phyloP scores from a whole-genome alignment of 1,140 invertebrate genomes.

The Drosophila seguyi region DNA sequence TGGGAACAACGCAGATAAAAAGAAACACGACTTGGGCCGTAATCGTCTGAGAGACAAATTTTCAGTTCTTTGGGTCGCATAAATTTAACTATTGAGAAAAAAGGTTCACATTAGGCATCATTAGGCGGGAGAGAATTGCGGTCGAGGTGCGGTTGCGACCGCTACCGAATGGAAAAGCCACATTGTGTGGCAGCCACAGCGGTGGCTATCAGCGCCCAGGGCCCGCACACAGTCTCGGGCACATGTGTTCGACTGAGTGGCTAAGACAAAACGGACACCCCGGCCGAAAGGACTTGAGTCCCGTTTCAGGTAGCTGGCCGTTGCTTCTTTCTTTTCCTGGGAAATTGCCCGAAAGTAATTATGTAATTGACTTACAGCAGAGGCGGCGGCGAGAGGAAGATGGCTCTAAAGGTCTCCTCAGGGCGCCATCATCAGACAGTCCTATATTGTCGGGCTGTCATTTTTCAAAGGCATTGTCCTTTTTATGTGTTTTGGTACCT shows the following conservation, averaged over 20 bases:
- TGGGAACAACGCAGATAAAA: constrained; percentile 8
- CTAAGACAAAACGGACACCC: constrained; percentile 40
- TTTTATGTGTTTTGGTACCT: constrained; percentile 32
- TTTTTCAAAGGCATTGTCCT: constrained; percentile 66
- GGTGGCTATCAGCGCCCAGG: constrained; percentile 1
- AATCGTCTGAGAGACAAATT: constrained; percentile 47
- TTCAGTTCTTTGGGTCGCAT: constrained; percentile 55
- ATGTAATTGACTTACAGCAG: constrained; percentile 68
- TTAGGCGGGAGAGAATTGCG: constrained; percentile 58
- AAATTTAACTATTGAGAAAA: constrained; percentile 70
- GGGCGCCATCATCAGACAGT: constrained; percentile 30
- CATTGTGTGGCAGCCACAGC: constrained; percentile 12
- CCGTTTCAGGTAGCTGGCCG: constrained; percentile 48
- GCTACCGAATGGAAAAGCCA: constrained; percentile 12
- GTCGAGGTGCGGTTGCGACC: constrained; percentile 48
- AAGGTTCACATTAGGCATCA: constrained; percentile 72
- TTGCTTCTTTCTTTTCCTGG: constrained; percentile 54
- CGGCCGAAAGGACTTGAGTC: constrained; percentile 5
- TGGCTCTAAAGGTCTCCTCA: constrained; percentile 27
- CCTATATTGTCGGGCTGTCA: constrained; percentile 56
- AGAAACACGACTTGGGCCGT: constrained; percentile 11
- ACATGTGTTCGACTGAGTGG: constrained; percentile 30
- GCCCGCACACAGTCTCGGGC: constrained; percentile 6
- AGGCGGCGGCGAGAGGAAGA: constrained; percentile 4
- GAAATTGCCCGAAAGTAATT: constrained; percentile 76